phyloP scores from a whole-genome alignment of 2,797 vertebrate species.

The Clarias pachynema region DNA sequence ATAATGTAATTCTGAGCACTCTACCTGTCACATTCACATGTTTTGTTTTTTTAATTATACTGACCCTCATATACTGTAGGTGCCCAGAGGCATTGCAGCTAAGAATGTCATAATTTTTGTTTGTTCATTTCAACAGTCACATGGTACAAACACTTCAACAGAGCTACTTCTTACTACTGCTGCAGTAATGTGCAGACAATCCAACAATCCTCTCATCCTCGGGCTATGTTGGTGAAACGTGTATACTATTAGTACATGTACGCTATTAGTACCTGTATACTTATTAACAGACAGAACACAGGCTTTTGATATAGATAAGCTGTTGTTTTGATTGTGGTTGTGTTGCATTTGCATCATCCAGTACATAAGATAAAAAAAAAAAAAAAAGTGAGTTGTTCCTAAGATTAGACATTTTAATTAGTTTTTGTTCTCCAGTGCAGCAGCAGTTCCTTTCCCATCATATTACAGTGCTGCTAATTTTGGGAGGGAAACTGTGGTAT shows the following conservation, averaged over 20 bases:
- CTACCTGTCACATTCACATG: slow-evolving; percentile 26
- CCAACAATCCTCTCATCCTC: neutral
- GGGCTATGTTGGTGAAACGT: neutral
- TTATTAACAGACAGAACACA: neutral
- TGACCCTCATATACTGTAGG: slow-evolving; percentile 24
- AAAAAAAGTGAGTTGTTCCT: neutral
- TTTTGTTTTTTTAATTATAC: slow-evolving; percentile 43
- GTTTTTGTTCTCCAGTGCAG: slow-evolving; percentile 19
- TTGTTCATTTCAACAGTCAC: slow-evolving; percentile 1
- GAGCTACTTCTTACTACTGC: neutral
- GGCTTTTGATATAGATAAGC: neutral
- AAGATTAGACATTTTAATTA: slow-evolving; percentile 27
- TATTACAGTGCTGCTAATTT: slow-evolving; percentile 27
- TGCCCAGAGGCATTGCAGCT: slow-evolving; percentile 25
- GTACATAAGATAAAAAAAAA: neutral
- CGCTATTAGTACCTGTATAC: neutral
- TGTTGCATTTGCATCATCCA: neutral
- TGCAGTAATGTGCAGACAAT: neutral
- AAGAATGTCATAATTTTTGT: slow-evolving; percentile 4
- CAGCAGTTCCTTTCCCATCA: slow-evolving; percentile 21
- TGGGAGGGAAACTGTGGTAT: slow-evolving; percentile 19
- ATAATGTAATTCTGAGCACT: slow-evolving; percentile 24
- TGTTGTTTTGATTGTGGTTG: slow-evolving; percentile 8
- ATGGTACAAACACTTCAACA: neutral
- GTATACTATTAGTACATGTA: neutral